Evolutionary conservation across 64 coral and sea anemone genomes (phyloP), one percentile per base, ranked within the genome.

Genomic region (Anthopleura sola): DNA sequence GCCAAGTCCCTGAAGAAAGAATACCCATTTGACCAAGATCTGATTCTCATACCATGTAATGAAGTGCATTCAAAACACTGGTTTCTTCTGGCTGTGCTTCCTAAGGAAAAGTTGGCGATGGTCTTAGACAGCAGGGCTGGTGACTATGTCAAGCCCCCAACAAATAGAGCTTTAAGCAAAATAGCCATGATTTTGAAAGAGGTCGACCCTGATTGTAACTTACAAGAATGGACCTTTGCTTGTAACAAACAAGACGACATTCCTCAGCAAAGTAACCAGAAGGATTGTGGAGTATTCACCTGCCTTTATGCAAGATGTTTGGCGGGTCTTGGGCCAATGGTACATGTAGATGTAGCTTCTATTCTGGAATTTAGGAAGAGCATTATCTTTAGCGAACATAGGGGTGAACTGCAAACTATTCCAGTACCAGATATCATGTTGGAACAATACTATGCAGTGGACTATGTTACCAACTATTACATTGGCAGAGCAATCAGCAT

Each of bases 261-360:
- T 46, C 83, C 92, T 33, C 92, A 86, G 87, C 92, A 86, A 62
- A 71, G 14, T 17, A 93, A 83, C 86, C 53, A 31, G 55, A 66
- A 89, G 47, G 83, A 89, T 37, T 89, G 83, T 93, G 92, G 83
- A 81, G 87, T 89, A 69, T 86, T 86, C 77, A 86, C 9, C 4
- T 93, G 91, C 47, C 83, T 93, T 29, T 93, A 92, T 87, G 90
- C 85, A 20, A 92, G 90, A 54, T 92, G 90, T 31, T 53, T 92
- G 7, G 80, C 86, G 62, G 86, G 66, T 28, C 56, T 82, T 79
- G 83, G 83, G 1, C 83, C 76, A 86, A 86, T 83, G 92, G 49
- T 93, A 40, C 54, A n/a, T n/a, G n/a, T n/a, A 89, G 62, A 47
- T 81, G 54, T 49, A n/a, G n/a, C 76, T 82, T 89, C 4, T 82